A percentile compares a stretch with the other conserved stretches of the same genome.
Evolutionary conservation across 2,797 vertebrate genomes (phyloP).

Genomic region (Gymnoscopelus braueri): DNA sequence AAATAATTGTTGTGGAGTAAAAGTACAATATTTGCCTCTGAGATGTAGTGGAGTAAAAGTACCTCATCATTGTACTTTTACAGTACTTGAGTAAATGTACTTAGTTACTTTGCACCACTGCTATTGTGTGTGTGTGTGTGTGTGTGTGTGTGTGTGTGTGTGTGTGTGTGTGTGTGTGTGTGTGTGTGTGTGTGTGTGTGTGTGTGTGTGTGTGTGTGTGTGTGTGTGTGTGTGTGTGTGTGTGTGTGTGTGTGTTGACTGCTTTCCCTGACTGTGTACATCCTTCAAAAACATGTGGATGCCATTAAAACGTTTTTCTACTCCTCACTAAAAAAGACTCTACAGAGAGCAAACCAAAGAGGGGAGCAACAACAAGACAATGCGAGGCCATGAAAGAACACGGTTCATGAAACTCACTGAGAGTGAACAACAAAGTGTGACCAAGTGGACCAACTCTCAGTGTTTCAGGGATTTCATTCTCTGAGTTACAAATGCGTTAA

Average conservation of each 20-base stretch:
- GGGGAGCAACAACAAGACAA: conserved; percentile 39
- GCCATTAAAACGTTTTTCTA: conserved; percentile 68
- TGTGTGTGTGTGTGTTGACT: conserved; percentile 26
- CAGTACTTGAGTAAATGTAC: no score
- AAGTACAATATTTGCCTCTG: no score
- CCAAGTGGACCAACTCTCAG: no score
- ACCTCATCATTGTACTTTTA: no score
- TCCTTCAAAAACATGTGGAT: conserved; percentile 70
- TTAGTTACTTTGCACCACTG: no score
- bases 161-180: conserved; percentile 22
- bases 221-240: conserved; percentile 14
- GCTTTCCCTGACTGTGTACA: conserved; percentile 26
- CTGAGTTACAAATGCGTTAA: no score
- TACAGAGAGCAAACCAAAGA: conserved; percentile 34
- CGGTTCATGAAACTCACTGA: no score
- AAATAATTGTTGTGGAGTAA: no score
- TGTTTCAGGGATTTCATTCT: no score
- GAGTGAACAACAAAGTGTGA: no score
- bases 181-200: conserved; percentile 9
- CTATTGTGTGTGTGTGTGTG: neutral
- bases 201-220: conserved; percentile 3
- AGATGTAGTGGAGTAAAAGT: no score
- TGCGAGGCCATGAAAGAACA: no score
- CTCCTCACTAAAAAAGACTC: conserved; percentile 46
- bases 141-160: conserved; percentile 14